Conservation (phyloP, 2,113 vertebrate genomes). For the Oryzias curvinotus region DNA sequence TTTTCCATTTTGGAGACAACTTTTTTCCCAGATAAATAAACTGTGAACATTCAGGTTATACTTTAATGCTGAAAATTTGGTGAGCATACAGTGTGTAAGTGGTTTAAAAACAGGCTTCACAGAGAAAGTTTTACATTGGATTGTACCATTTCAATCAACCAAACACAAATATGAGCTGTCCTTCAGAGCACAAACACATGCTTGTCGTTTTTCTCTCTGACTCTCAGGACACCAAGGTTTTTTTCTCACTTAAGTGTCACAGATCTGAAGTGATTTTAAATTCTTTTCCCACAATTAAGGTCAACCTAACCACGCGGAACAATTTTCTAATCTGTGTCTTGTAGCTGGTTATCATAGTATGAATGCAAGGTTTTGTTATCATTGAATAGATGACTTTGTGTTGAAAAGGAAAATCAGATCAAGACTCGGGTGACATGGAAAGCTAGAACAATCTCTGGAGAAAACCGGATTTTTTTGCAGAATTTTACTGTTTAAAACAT, state of each 20-base stretch:
- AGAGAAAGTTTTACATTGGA: no score
- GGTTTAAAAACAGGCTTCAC: no score
- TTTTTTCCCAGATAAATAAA: no score
- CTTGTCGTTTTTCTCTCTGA: not conserved
- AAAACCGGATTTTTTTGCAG: no score
- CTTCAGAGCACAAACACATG: not conserved
- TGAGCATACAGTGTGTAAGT: no score
- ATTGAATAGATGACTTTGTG: slow-evolving; percentile 53
- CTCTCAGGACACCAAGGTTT: not conserved
- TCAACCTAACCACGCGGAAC: slow-evolving; percentile 3
- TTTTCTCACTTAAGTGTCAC: not conserved
- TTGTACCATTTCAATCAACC: not conserved
- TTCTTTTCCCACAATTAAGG: slow-evolving; percentile 30
- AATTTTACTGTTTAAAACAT: no score
- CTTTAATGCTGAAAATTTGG: no score
- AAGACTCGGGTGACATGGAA: slow-evolving; percentile 58
- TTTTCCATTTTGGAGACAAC: no score
- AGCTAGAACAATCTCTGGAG: slow-evolving; percentile 9
- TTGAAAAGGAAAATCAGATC: slow-evolving; percentile 66
- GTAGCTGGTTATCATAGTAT: slow-evolving; percentile 42
- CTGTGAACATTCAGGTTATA: no score
- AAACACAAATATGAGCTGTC: not conserved
- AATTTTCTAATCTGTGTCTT: slow-evolving; percentile 10
- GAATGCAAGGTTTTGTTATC: slow-evolving; percentile 58
- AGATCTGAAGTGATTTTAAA: not conserved